These are phyloP conservation scores for Agraylea sexmaculata DNA, from an alignment of 1,140 invertebrate species.

Conservation along the genomic window DNA sequence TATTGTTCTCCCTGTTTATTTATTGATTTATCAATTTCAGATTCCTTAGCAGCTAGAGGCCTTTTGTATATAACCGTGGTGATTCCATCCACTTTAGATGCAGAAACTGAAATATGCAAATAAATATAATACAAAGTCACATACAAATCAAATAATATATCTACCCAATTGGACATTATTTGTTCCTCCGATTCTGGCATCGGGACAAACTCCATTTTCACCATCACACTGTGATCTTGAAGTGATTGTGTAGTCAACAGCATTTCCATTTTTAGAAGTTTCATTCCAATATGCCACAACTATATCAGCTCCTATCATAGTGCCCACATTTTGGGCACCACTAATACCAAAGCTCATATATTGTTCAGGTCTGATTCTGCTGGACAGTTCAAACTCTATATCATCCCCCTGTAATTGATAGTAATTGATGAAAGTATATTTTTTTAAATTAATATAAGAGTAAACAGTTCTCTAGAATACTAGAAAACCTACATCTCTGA, in stretches of 20 bases:
- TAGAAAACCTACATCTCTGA: too few species aligned
- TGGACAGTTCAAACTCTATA: slow-evolving; percentile 64
- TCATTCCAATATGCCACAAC: slow-evolving; percentile 69
- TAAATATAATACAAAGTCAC: not conserved
- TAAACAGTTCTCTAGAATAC: too few species aligned
- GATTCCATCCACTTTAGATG: slow-evolving; percentile 63
- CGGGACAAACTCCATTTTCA: slow-evolving; percentile 72
- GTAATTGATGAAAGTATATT: not conserved
- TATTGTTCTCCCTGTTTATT: slow-evolving; percentile 52
- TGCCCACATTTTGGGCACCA: slow-evolving; percentile 53
- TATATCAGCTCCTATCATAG: slow-evolving; percentile 73
- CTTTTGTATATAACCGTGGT: slow-evolving; percentile 71
- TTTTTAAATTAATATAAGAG: not conserved
- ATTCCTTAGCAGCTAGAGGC: slow-evolving; percentile 62
- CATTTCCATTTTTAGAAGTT: slow-evolving; percentile 49
- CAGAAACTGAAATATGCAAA: slow-evolving; percentile 40
- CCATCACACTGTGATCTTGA: slow-evolving; percentile 74
- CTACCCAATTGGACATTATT: slow-evolving; percentile 64
- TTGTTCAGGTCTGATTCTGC: slow-evolving; percentile 65
- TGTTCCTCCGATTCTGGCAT: slow-evolving; percentile 64
- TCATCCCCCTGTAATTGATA: slow-evolving; percentile 44
- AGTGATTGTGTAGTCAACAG: slow-evolving; percentile 76
- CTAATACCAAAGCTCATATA: slow-evolving; percentile 83
- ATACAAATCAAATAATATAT: slow-evolving; percentile 2
- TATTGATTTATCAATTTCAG: slow-evolving; percentile 55